These are phyloP conservation scores for Miniopterus natalensis DNA, from an alignment of 2,113 vertebrate species.

Conservation along the genomic window DNA sequence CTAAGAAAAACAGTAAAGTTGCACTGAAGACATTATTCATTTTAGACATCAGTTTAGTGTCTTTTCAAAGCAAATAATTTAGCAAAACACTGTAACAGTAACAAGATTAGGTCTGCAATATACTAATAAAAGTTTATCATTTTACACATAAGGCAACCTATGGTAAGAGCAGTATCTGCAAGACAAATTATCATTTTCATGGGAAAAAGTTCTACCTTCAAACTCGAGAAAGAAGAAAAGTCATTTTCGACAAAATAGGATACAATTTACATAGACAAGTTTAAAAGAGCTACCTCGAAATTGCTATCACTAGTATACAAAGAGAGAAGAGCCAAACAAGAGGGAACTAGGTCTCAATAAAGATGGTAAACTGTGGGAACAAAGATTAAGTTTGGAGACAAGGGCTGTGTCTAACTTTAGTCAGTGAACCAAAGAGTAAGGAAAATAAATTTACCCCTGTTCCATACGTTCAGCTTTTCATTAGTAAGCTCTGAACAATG, in stretches of 20 bases:
- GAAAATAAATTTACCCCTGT: neutral
- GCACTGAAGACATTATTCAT: neutral
- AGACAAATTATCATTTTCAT: neutral
- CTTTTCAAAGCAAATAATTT: conserved; percentile 36
- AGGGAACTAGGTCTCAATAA: conserved; percentile 21
- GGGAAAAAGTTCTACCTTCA: conserved; percentile 43
- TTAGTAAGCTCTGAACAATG: neutral
- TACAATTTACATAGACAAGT: conserved; percentile 9
- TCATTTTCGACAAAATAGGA: conserved; percentile 38
- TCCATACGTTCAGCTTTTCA: conserved; percentile 34
- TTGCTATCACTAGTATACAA: neutral
- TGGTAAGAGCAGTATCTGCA: neutral
- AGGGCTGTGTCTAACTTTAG: neutral
- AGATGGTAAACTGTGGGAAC: neutral
- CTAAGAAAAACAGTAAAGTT: neutral
- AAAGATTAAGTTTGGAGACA: conserved; percentile 37
- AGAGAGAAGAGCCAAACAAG: neutral
- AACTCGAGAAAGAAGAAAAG: neutral
- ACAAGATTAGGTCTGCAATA: neutral
- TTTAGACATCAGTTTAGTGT: neutral
- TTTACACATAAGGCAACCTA: conserved; percentile 16
- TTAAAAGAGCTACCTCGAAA: conserved; percentile 32
- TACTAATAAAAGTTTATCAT: neutral
- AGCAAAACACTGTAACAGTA: neutral
- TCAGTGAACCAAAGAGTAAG: conserved; percentile 27